phyloP scores from a whole-genome alignment of 2,888 invertebrate genomes.

The Polia nebulosa region DNA sequence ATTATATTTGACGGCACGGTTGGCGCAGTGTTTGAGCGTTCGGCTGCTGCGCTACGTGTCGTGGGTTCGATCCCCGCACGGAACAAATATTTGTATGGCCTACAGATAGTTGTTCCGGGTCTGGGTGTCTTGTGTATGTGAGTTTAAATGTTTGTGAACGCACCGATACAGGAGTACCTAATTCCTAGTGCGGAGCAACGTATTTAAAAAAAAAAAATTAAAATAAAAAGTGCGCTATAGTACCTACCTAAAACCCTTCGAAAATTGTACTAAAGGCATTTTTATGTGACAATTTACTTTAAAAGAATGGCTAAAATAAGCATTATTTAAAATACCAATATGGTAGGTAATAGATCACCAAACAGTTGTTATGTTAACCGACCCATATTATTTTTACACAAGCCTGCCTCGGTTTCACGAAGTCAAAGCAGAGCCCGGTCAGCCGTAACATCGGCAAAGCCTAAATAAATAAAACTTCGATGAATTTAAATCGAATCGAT shows the following conservation, averaged over 20 bases:
- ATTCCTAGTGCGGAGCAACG: not conserved
- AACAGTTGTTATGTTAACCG: not conserved
- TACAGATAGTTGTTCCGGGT: too few relatives aligned
- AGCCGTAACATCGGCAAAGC: slow-evolving; percentile 32
- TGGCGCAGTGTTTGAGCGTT: not conserved
- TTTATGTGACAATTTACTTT: too few relatives aligned
- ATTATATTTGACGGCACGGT: too few relatives aligned
- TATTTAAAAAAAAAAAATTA: too few relatives aligned
- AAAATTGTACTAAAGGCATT: too few relatives aligned
- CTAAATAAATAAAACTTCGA: slow-evolving; percentile 55
- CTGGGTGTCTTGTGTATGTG: not conserved
- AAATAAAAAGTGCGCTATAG: too few relatives aligned
- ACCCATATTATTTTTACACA: slow-evolving; percentile 20
- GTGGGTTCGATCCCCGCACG: too few relatives aligned
- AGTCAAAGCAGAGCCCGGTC: slow-evolving; percentile 8
- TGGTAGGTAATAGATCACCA: not conserved
- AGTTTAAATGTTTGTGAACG: not conserved
- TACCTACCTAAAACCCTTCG: too few relatives aligned
- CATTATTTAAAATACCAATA: not conserved
- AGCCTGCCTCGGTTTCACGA: not conserved
- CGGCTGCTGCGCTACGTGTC: too few relatives aligned
- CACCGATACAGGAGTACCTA: not conserved
- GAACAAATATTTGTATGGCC: too few relatives aligned
- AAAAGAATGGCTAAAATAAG: not conserved
- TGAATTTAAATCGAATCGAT: slow-evolving; percentile 54